Evolutionary conservation across 2,797 vertebrate genomes (phyloP), one percentile per base, ranked within the genome.

Genomic region (Danionella dracula): DNA sequence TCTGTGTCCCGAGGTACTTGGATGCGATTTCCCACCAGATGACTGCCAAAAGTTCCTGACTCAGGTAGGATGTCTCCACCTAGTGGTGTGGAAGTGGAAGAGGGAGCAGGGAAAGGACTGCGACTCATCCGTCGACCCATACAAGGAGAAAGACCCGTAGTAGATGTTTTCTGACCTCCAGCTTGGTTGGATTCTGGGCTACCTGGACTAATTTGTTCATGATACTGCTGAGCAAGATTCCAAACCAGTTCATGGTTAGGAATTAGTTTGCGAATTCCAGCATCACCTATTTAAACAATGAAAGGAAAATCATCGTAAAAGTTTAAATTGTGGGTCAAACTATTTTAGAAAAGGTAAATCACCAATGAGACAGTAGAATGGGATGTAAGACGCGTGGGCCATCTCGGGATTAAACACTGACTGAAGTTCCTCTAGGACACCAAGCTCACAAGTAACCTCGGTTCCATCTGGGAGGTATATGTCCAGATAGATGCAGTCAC

Each of bases 331-430:
- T 60, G 11, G 17, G 12, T 23, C 10, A 45, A 7, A 11, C 1
- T 37, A 37, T 16, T 11, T 10, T 29, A 5, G 1, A n/a, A 41
- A 32, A 48, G n/a, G 11, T 41, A 11, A 20, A 65, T 66, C 90
- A 99, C 96, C 96, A 75, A 99, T 88, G 73, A 99, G 87, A 83
- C 94, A 96, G 76, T 92, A 92, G 88, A 99, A 98, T 13, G 95
- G 94, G 75, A 97, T 90, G 79, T 95, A 98, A 68, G 96, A 95
- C 38, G 91, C 86, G 68, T 98, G 93, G 0, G 96, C 97, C 96
- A 99, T 98, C 84, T 99, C 93, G 1, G 93, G 77, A 76, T 87
- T 96, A 80, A 98, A 99, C 35, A 97, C 95, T 31, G 92, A 91
- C 86, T 94, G 92, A 71, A 99, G 87, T 78, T 99, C 96, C 11